These are phyloP conservation scores for Cryptocheilus praepositus DNA, from an alignment of 2,888 invertebrate species.

Conservation along the genomic window DNA sequence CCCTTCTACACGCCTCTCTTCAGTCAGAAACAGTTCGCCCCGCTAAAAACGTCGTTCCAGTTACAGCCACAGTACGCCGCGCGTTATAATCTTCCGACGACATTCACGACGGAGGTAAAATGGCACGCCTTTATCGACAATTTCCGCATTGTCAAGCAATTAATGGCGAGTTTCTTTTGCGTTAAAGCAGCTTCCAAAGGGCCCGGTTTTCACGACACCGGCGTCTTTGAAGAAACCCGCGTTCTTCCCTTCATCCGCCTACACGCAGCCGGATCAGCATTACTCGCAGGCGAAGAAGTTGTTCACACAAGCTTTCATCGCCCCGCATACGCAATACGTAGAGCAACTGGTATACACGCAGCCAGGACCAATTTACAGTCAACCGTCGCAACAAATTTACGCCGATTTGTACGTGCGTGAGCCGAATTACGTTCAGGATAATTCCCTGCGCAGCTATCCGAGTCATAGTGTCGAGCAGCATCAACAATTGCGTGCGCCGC, in stretches of 20 bases:
- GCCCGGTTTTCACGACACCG: conserved; percentile 20
- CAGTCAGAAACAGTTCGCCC: conserved; percentile 53
- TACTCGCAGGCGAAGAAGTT: conserved; percentile 50
- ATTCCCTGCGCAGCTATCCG: conserved; percentile 49
- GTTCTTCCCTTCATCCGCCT: conserved; percentile 24
- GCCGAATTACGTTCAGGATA: conserved; percentile 62
- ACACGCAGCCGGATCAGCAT: conserved; percentile 40
- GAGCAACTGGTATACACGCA: conserved; percentile 59
- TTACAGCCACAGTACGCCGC: conserved; percentile 53
- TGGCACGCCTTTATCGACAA: not conserved
- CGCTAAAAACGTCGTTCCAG: conserved; percentile 59
- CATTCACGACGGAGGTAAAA: conserved; percentile 1
- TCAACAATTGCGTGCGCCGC: conserved; percentile 48
- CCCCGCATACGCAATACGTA: conserved; percentile 34
- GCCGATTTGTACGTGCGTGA: conserved; percentile 53
- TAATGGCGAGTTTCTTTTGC: conserved; percentile 7
- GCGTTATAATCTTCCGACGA: conserved; percentile 20
- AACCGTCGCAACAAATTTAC: conserved; percentile 49
- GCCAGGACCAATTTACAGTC: conserved; percentile 58
- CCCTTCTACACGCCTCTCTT: conserved; percentile 61
- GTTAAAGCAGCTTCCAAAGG: conserved; percentile 39
- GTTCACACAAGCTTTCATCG: conserved; percentile 45
- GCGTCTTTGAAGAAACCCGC: conserved; percentile 33
- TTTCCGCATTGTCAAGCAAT: not conserved
- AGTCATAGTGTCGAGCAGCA: conserved; percentile 45